These are phyloP conservation scores for Platalea minor DNA, from an alignment of 2,797 vertebrate species.

Conservation along the genomic window DNA sequence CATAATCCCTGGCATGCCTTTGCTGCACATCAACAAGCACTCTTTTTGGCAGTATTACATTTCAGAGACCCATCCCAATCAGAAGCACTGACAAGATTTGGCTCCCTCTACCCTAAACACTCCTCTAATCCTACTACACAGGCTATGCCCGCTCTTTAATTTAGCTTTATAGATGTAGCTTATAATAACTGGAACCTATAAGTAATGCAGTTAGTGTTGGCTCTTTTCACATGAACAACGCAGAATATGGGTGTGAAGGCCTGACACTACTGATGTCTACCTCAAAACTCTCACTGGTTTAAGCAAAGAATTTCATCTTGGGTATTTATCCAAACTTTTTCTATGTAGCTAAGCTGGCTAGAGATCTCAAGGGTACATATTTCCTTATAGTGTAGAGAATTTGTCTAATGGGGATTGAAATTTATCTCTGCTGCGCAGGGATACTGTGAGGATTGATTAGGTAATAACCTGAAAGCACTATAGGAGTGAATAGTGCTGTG, in stretches of 20 bases:
- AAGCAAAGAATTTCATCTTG: background rate
- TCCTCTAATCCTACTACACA: background rate
- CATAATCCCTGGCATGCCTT: background rate
- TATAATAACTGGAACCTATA: background rate
- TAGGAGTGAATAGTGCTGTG: background rate
- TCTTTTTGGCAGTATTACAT: accelerated
- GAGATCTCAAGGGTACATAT: background rate
- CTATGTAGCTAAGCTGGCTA: background rate
- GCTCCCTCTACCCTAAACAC: background rate
- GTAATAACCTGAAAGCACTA: conserved; percentile 15
- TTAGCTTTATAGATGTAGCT: background rate
- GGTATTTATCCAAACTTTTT: background rate
- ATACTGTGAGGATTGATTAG: conserved; percentile 13
- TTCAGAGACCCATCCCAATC: background rate
- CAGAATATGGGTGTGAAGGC: accelerated
- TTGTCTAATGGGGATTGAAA: background rate
- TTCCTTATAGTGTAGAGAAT: background rate
- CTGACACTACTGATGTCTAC: background rate
- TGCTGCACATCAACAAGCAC: background rate
- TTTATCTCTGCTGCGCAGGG: background rate
- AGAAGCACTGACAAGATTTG: background rate
- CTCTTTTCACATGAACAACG: accelerated
- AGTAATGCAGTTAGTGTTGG: background rate
- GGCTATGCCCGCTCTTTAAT: background rate
- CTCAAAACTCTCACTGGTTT: background rate